Base-by-base conservation (phyloP, 2,797 vertebrate species). In the Pampus argenteus region DNA sequence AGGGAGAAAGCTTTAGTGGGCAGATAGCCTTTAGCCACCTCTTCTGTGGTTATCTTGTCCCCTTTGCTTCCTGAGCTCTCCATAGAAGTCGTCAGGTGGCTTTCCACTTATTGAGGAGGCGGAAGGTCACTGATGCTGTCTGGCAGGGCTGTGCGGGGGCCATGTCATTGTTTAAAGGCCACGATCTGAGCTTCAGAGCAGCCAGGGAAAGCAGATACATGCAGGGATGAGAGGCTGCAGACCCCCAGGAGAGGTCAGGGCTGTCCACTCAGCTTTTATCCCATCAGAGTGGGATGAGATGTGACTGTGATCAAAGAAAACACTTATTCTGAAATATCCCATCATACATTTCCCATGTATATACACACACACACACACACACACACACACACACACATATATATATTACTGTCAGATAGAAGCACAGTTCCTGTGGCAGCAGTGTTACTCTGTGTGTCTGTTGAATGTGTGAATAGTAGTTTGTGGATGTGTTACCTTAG, bases 101-200 rank as follows among this genome's bases (percentile, higher is more conserved):
- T 75, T 81, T 62, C 79, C 17, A 60, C 67, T 74, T 55, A 74
- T 58, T 62, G 26, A 40, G 67, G 55, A 78, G 57, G 57, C 68
- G 72, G 62, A 86, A 88, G 88, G 88, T 86, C 79, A 88, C 20
- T 68, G 73, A 85, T 85, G 74, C 83, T 56, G 75, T 72, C 40
- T 59, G 79, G 62, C 78, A 71, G 79, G 57, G 45, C 31, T 7
- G 0, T 51, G 59, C 6, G 15, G 79, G 72, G 74, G 78, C 49
- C 52, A 18, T 81, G 80, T 77, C 78, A 60, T n/a, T 66, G 63
- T 74, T 78, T 80, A 89, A 88, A 90, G 82, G 86, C 44, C 82
- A 87, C 3, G 45, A 62, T 82, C 75, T 73, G 66, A 80, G 64
- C 71, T 65, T 79, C 81, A 76, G 66, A 57, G 58, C 62, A 57